Conservation (phyloP, 2,888 invertebrate species). For the Invenusta paracnida region DNA sequence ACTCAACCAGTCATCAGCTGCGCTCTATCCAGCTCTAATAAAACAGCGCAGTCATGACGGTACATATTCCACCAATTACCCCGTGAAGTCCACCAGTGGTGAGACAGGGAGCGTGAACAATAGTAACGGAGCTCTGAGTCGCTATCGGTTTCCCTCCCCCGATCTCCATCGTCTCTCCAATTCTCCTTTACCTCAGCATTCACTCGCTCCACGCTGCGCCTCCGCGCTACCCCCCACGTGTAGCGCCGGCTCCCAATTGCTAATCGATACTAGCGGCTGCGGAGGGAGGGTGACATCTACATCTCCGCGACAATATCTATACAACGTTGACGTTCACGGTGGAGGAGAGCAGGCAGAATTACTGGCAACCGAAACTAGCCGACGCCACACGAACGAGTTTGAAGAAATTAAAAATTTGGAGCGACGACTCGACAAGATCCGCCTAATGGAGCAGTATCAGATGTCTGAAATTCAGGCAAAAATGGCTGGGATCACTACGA, state of each 20-base stretch:
- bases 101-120: not conserved
- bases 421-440: conserved; percentile 50
- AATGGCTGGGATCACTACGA: conserved; percentile 48
- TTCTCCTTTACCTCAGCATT: not conserved
- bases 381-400: conserved; percentile 60
- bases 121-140: not conserved
- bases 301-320: no score
- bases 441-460: conserved; percentile 46
- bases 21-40: not conserved
- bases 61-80: conserved; percentile 8
- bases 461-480: conserved; percentile 42
- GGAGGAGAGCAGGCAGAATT: no score
- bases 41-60: conserved; percentile 20
- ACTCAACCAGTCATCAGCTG: not conserved
- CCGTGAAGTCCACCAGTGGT: not conserved
- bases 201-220: not conserved
- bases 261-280: not conserved
- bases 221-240: not conserved
- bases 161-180: not conserved
- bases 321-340: conserved; percentile 60
- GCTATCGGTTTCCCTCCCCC: not conserved
- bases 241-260: not conserved
- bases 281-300: not conserved
- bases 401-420: conserved; percentile 60
- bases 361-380: conserved; percentile 59